Evolutionary conservation across 1,140 invertebrate genomes (phyloP), one percentile per base, ranked within the genome.

Genomic region (Caenorhabditis tropicalis): DNA sequence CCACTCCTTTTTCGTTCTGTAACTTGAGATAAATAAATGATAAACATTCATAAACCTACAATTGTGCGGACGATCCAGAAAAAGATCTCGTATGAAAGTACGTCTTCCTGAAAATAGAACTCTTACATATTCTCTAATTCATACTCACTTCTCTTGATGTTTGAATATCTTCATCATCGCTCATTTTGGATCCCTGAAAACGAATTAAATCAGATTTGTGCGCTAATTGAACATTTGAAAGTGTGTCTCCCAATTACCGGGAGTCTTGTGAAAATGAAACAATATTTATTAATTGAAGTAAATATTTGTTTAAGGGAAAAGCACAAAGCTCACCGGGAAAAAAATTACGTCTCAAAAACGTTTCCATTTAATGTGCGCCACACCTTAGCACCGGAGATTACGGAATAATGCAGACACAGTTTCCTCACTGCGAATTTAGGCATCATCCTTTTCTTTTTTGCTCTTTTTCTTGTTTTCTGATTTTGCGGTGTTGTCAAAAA

Each of bases 1-100:
- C 65, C 0, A 74, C 36, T 74, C 65, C 65, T 74, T 74, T 74
- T n/a, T 74, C 65, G n/a, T 29, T 19, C 65, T 74, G n/a, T 5
- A 58, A 58, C 15, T 51, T n/a, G n/a, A n/a, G 24, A 58, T 9
- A 29, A 1, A 29, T 10, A 36, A 7, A 36, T 70, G 16, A 3
- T 7, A 51, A 7, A 7, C 21, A 51, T 12, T 10, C 15, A 16
- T 4, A 21, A 12, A 74, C 65, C 43, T 12, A 74, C 65, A 21
- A 74, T 43, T 6, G 15, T 9, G 21, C 36, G 65, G 27, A 74
- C 36, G 24, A 74, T 74, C 65, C 65, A 74, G 15, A 74, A 74
- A 24, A 24, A 74, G 7, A 74, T 43, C 43, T 74, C 65, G 36
- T 43, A 74, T 4, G 65, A 9, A 0, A 74, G 65, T 0, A 43